Conservation (phyloP, 92 coral and sea anemone species). For the Porites lobata region DNA sequence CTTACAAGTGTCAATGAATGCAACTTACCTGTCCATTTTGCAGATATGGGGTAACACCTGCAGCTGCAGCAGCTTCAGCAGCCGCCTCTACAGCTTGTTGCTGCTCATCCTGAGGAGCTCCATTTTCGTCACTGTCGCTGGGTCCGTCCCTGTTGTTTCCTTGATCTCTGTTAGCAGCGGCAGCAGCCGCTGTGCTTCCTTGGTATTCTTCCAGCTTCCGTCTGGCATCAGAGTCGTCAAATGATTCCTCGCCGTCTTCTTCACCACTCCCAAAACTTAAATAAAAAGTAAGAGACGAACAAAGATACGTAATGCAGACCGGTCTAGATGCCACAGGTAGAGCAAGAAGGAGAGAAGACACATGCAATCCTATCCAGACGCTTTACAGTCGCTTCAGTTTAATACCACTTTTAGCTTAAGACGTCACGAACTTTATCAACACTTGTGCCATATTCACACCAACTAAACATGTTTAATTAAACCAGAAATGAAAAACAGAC, state of each 20-base stretch:
- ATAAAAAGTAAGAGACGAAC: background rate
- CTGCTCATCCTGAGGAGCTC: constrained; percentile 90
- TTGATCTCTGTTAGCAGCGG: constrained; percentile 78
- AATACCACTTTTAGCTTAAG: background rate
- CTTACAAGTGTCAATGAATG: background rate
- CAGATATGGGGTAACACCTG: constrained; percentile 52
- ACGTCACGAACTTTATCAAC: too few species aligned
- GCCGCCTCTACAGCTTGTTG: constrained; percentile 83
- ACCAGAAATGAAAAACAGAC: too few species aligned
- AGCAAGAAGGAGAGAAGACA: background rate
- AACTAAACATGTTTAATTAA: background rate
- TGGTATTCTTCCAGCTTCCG: constrained; percentile 86
- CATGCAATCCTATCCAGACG: background rate
- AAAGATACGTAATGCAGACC: background rate
- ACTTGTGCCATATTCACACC: background rate
- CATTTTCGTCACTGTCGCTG: constrained; percentile 80
- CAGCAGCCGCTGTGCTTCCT: constrained; percentile 89
- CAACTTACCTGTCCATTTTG: constrained; percentile 87
- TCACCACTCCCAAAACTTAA: constrained; percentile 93
- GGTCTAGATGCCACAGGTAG: background rate
- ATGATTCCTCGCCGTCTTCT: constrained; percentile 96
- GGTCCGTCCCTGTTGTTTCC: constrained; percentile 58
- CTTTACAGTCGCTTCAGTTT: background rate
- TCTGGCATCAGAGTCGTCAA: constrained; percentile 85
- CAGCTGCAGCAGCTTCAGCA: constrained; percentile 56